Base-by-base conservation (phyloP, 2,797 vertebrate species). In the Graptemys geographica region DNA sequence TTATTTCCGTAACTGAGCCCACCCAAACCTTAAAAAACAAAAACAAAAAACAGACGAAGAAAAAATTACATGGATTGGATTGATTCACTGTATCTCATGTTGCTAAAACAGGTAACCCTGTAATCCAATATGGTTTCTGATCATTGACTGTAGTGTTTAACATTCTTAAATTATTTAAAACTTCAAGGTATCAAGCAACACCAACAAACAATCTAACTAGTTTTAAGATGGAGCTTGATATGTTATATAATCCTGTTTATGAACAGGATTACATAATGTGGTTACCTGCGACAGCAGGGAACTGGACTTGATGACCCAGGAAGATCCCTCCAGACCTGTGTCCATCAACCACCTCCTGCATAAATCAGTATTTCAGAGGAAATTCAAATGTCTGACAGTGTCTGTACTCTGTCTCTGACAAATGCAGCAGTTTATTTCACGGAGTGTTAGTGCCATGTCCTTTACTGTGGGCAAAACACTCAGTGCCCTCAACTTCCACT, bases 1-100 rank as follows among this genome's bases (percentile, higher is more conserved):
- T 98, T 96, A 99, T 98, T 98, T 99, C 99, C 19, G 99, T 99
- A 91, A 99, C 96, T 5, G 99, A 99, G 86, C 98, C 98, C 82
- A 98, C 98, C 99, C 99, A 99, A 65, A 99, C 99, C 99, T 99
- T 96, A 88, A 94, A 96, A 93, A 97, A 16, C 41, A 92, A 55
- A 93, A 90, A 78, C 19, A 12, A 21, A 83, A 56, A 31, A 51
- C 81, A 53, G 59, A 85, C 0, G 79, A 76, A 84, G 5, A 90
- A 94, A 93, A 94, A n/a, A 79, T 41, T 49, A 11, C 5, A 92
- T 74, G 8, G 88, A 84, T 49, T 84, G 28, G 57, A 57, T 15
- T 56, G 28, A 47, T 56, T 81, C 6, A 56, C 37, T 25, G 23
- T 33, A 84, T 27, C 3, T 31, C 8, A 23, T 21, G 2, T 79